Evolutionary conservation across 2,888 invertebrate species (phyloP).

Genomic region (Resseliella maxima): DNA sequence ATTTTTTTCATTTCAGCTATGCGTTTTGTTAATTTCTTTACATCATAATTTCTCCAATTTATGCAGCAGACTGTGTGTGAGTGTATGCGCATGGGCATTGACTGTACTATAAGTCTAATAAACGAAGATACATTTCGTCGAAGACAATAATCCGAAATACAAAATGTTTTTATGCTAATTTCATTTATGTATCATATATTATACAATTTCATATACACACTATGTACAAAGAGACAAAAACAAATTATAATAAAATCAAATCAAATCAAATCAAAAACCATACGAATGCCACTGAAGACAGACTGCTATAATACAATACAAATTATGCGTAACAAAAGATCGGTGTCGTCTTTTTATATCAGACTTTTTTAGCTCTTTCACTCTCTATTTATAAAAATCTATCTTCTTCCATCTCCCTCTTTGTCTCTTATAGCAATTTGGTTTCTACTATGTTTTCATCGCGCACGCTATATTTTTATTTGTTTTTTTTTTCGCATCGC

Average conservation of each 20-base stretch:
- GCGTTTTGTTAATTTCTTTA: constrained; percentile 31
- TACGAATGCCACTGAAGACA: not conserved
- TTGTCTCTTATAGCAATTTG: too few species aligned
- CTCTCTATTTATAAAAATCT: too few species aligned
- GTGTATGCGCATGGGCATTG: not conserved
- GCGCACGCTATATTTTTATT: too few species aligned
- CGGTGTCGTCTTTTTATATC: not conserved
- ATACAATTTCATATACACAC: constrained; percentile 47
- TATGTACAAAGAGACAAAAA: not conserved
- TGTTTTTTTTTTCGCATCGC: too few species aligned
- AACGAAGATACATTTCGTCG: not conserved
- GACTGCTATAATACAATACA: not conserved
- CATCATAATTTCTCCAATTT: constrained; percentile 20
- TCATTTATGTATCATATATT: constrained; percentile 32
- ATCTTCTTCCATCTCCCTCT: too few species aligned
- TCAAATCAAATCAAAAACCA: constrained; percentile 10
- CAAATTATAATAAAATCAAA: too few species aligned
- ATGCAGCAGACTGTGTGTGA: not conserved
- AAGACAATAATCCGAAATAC: not conserved
- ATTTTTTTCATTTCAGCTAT: not conserved
- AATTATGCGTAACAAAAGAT: not conserved
- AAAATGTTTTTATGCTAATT: constrained; percentile 13
- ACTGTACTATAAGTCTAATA: not conserved
- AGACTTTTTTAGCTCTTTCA: too few species aligned
- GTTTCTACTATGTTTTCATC: too few species aligned